Evolutionary conservation across 2,113 vertebrate genomes (phyloP), one percentile per base, ranked within the genome.

Genomic region (Garra rufa): DNA sequence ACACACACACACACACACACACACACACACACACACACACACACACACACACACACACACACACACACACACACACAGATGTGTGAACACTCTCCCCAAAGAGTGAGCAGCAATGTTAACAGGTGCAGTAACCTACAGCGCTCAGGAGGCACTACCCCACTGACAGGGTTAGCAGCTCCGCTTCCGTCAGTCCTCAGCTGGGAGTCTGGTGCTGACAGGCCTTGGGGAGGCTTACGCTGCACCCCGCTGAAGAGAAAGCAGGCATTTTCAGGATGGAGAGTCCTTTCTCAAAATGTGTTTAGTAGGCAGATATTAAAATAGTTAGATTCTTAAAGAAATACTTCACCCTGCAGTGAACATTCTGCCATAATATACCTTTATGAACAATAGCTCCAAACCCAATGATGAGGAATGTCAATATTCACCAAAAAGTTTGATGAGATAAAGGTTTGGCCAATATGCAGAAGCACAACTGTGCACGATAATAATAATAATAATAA

Each of bases 161-260:
- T 84, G 89, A 80, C 24, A 83, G 76, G 81, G 85, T 80, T 86
- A 91, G 88, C 90, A 90, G 88, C 85, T 87, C 83, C 78, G 81
- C 82, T 75, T 83, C 88, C 90, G 88, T 88, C 92, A 91, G 83
- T 90, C 89, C 86, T 81, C 78, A 57, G 84, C 71, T 38, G 38
- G 59, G 84, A 90, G 61, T 88, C 86, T 88, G 88, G 80, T 78
- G 88, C 74, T 80, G 80, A 81, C 26, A 30, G 79, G 28, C 55
- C 57, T 13, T 79, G 65, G 77, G 63, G 75, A 81, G 86, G 76
- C 75, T 75, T 85, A 50, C 2, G 5, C 28, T 34, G 30, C 34
- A 41, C 21, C 19, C 11, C 0, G 11, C 52, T 59, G 52, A 77
- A 77, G 21, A 78, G 7, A 78, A 24, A 61, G n/a, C 41, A 38